phyloP scores from a whole-genome alignment of 2,113 vertebrate genomes.

The Spheniscus mendiculus region DNA sequence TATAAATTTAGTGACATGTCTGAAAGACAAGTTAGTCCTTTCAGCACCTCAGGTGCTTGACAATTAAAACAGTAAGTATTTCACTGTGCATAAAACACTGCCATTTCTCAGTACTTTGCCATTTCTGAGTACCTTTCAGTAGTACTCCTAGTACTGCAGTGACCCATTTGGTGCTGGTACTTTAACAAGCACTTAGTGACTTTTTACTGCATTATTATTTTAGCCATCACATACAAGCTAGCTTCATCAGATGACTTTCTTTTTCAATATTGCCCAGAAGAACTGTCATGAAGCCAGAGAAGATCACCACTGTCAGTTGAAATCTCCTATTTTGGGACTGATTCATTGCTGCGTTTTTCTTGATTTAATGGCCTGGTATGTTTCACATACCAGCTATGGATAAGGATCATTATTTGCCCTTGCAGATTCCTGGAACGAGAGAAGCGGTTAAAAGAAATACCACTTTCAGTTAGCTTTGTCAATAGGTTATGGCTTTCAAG shows the following conservation, averaged over 20 bases:
- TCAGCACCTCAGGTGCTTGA: not conserved
- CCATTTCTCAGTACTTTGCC: not conserved
- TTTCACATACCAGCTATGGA: not conserved
- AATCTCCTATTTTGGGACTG: not conserved
- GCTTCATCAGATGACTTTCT: not conserved
- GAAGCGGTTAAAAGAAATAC: not conserved
- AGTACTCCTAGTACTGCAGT: not conserved
- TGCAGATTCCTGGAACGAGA: not conserved
- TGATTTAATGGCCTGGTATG: not conserved
- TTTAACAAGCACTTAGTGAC: slow-evolving; percentile 43
- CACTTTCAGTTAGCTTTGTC: not conserved
- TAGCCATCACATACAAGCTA: not conserved
- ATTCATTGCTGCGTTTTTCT: not conserved
- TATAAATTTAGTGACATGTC: not conserved
- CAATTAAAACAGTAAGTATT: not conserved
- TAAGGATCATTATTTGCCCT: not conserved
- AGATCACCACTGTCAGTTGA: not conserved
- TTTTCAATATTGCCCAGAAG: not conserved
- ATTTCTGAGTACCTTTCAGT: not conserved
- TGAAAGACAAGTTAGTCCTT: not conserved
- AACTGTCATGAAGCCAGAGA: not conserved
- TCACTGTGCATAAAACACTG: not conserved
- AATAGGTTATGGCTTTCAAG: not conserved
- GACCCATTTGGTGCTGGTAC: not conserved
- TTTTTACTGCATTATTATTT: not conserved